Percentiles rank a stretch among this genome's conserved stretches.
These are phyloP conservation scores for Tetrao urogallus DNA, from an alignment of 2,113 vertebrate genomes.

Conservation along the genomic window DNA sequence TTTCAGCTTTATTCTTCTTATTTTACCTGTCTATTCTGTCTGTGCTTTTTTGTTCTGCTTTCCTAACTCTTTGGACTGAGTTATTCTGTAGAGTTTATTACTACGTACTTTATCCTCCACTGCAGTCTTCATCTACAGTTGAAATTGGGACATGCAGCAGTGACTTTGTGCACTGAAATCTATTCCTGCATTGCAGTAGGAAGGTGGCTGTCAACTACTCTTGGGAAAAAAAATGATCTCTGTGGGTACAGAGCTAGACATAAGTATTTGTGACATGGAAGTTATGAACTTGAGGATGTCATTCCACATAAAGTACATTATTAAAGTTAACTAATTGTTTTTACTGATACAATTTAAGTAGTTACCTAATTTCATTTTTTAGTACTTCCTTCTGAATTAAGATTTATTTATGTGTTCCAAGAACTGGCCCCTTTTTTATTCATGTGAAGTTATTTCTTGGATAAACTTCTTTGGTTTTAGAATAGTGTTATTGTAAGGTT, in stretches of 20 bases:
- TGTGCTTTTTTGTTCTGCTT: background rate
- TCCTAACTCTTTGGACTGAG: background rate
- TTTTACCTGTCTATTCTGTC: background rate
- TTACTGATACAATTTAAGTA: background rate
- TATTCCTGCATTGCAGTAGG: background rate
- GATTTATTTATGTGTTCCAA: background rate
- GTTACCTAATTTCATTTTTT: background rate
- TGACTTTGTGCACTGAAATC: background rate
- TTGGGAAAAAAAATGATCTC: background rate
- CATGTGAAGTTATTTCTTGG: background rate
- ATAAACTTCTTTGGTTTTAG: background rate
- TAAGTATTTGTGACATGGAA: background rate
- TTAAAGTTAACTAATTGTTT: background rate
- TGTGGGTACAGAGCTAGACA: background rate
- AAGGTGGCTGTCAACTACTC: background rate
- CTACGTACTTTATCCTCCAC: background rate
- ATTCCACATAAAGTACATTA: background rate
- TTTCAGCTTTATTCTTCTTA: background rate
- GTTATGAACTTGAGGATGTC: background rate
- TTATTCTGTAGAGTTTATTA: background rate
- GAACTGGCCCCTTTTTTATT: background rate
- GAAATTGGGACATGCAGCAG: background rate
- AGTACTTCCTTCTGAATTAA: background rate
- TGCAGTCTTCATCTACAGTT: rapidly evolving
- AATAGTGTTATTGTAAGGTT: background rate